A percentile compares a stretch with the other conserved stretches of the same genome.
Evolutionary conservation across 2,888 invertebrate genomes (phyloP).

Genomic region (Synergus gifuensis): DNA sequence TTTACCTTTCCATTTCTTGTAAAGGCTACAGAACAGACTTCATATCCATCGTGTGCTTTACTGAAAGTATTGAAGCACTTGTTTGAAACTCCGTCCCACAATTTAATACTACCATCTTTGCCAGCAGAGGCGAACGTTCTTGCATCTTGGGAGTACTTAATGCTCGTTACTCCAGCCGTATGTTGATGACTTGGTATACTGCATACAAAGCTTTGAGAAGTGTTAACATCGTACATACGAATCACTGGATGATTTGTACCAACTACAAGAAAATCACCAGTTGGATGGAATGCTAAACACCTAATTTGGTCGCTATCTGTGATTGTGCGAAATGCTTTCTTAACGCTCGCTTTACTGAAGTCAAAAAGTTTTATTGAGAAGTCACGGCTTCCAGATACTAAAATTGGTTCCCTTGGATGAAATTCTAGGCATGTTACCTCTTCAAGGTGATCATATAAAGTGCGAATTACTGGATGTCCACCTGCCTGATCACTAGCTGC

Average conservation of each 20-base stretch:
- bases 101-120: slow-evolving; percentile 94
- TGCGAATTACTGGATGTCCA: slow-evolving; percentile 98
- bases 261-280: slow-evolving; percentile 95
- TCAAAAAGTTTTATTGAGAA: slow-evolving; percentile 98
- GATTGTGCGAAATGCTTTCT: slow-evolving; percentile 97
- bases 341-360: slow-evolving; percentile 98
- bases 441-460: slow-evolving; percentile 97
- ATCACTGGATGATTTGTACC: slow-evolving; percentile 95
- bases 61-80: slow-evolving; percentile 95
- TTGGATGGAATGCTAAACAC: slow-evolving; percentile 96
- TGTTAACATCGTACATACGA: slow-evolving; percentile 95
- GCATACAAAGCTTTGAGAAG: slow-evolving; percentile 97
- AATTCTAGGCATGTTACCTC: slow-evolving; percentile 98
- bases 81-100: slow-evolving; percentile 98
- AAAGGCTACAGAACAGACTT: slow-evolving; percentile 96
- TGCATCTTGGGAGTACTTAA: slow-evolving; percentile 87
- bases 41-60: slow-evolving; percentile 95
- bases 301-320: slow-evolving; percentile 95
- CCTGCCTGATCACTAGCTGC: slow-evolving; percentile 91
- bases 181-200: slow-evolving; percentile 93
- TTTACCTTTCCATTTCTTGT: slow-evolving; percentile 95
- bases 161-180: slow-evolving; percentile 86
- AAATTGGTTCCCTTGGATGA: slow-evolving; percentile 95
- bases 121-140: slow-evolving; percentile 91
- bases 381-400: slow-evolving; percentile 97